Evolutionary conservation across 1,140 invertebrate genomes (phyloP).

Genomic region (Dendroctonus valens): DNA sequence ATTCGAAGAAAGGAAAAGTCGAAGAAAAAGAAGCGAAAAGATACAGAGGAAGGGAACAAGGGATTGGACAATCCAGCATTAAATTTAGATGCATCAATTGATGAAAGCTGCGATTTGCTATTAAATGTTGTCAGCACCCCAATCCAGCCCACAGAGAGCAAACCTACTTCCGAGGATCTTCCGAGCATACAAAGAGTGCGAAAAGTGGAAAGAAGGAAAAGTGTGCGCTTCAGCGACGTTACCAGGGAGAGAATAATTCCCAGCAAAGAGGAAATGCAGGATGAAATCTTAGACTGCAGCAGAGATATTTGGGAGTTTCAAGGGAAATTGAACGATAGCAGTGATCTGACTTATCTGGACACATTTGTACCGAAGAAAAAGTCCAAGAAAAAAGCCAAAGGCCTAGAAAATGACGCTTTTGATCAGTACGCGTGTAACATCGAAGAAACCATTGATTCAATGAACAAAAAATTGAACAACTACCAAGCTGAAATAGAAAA

Average conservation of each 20-base stretch:
- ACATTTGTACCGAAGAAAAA: slow-evolving; percentile 22
- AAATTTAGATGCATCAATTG: slow-evolving; percentile 27
- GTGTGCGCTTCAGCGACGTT: slow-evolving; percentile 43
- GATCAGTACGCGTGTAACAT: slow-evolving; percentile 36
- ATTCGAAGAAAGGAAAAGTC: slow-evolving; percentile 32
- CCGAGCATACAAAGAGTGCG: too few species aligned
- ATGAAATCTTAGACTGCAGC: slow-evolving; percentile 25
- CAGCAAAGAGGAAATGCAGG: slow-evolving; percentile 34
- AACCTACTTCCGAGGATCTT: neutral
- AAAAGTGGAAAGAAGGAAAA: slow-evolving; percentile 27
- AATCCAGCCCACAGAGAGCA: slow-evolving; percentile 2
- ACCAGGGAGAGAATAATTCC: slow-evolving; percentile 41
- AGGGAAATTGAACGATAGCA: slow-evolving; percentile 28
- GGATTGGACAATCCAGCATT: slow-evolving; percentile 38
- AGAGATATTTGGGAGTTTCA: slow-evolving; percentile 40
- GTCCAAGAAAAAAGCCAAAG: slow-evolving; percentile 27
- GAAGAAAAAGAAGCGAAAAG: slow-evolving; percentile 36
- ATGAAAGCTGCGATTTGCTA: slow-evolving; percentile 39
- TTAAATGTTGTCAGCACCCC: slow-evolving; percentile 40
- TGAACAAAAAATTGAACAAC: slow-evolving; percentile 39
- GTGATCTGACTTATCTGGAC: slow-evolving; percentile 20
- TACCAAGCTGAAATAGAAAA: slow-evolving; percentile 47
- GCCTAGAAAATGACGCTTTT: slow-evolving; percentile 38
- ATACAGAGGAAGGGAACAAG: slow-evolving; percentile 46
- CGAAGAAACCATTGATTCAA: slow-evolving; percentile 39